A percentile compares a stretch with the other conserved stretches of the same genome.
Conservation (phyloP, 2,888 invertebrate genomes). For the Mythimna loreyi region DNA sequence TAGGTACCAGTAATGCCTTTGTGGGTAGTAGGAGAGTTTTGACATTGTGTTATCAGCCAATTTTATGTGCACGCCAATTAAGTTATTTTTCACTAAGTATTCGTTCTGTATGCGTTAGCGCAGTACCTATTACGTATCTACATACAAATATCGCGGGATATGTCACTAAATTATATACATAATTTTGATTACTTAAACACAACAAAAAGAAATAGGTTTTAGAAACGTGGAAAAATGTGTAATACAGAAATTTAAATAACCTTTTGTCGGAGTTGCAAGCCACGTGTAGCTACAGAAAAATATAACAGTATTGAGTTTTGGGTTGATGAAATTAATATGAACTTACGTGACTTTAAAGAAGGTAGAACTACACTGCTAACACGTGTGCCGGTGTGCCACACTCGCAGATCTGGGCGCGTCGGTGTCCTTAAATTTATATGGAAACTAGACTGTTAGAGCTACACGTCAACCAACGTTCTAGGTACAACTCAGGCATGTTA, state of each 20-base stretch:
- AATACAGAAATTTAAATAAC: conserved; percentile 17
- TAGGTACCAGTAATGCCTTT: too few species aligned
- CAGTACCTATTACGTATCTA: neutral
- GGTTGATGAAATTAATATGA: conserved; percentile 5
- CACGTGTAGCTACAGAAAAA: conserved; percentile 14
- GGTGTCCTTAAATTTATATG: too few species aligned
- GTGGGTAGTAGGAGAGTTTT: conserved; percentile 58
- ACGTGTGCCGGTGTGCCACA: too few species aligned
- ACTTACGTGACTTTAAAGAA: neutral
- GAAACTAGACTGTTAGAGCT: too few species aligned
- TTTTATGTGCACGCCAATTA: conserved; percentile 76
- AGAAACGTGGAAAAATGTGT: conserved; percentile 16
- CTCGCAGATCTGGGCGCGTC: too few species aligned
- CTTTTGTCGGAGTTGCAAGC: neutral
- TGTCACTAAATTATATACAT: neutral
- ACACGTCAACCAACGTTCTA: too few species aligned
- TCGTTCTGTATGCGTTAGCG: conserved; percentile 51
- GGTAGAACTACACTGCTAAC: too few species aligned
- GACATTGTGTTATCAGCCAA: conserved; percentile 77
- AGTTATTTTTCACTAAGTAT: conserved; percentile 74
- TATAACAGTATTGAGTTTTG: conserved; percentile 4
- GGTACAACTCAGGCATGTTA: too few species aligned
- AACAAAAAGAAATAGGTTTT: conserved; percentile 10
- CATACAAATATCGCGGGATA: conserved; percentile 1
- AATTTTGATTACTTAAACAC: neutral